These are phyloP conservation scores for Cyprinodon variegatus DNA, from an alignment of 2,113 vertebrate genomes.

Conservation along the genomic window DNA sequence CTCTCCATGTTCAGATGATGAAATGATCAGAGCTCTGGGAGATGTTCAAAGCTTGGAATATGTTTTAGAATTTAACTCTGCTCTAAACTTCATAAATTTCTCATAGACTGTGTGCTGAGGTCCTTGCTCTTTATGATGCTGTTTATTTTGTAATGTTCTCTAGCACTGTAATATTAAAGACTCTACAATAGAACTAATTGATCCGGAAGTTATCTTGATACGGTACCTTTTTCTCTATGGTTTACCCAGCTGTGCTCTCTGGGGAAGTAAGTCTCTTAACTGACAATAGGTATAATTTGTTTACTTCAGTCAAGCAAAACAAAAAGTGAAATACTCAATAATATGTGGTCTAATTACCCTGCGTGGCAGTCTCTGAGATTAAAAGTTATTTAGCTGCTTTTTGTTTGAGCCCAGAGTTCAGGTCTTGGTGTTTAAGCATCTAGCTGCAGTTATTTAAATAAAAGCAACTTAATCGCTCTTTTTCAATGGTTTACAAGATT, in stretches of 20 bases:
- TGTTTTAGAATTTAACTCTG: background rate
- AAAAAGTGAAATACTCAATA: background rate
- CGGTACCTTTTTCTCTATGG: background rate
- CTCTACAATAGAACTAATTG: background rate
- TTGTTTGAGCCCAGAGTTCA: background rate
- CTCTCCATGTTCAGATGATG: no score
- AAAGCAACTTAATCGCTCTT: background rate
- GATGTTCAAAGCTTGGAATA: background rate
- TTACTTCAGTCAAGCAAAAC: background rate
- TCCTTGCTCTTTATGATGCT: background rate
- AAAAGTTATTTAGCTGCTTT: background rate
- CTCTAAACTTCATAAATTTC: background rate
- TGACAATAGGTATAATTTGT: background rate
- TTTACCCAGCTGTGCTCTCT: conserved; percentile 9
- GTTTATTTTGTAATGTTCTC: background rate
- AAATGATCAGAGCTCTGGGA: background rate
- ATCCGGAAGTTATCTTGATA: conserved; percentile 5
- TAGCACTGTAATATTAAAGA: background rate
- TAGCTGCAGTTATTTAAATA: background rate
- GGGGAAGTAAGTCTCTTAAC: background rate
- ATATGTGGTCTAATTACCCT: conserved; percentile 16
- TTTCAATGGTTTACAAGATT: background rate
- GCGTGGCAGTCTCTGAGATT: background rate
- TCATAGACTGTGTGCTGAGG: no score
- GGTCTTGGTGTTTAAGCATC: background rate